A percentile compares a stretch with the other conserved stretches of the same genome.
Conservation (phyloP, 2,797 vertebrate genomes). For the Schizopygopsis pylzovi region DNA sequence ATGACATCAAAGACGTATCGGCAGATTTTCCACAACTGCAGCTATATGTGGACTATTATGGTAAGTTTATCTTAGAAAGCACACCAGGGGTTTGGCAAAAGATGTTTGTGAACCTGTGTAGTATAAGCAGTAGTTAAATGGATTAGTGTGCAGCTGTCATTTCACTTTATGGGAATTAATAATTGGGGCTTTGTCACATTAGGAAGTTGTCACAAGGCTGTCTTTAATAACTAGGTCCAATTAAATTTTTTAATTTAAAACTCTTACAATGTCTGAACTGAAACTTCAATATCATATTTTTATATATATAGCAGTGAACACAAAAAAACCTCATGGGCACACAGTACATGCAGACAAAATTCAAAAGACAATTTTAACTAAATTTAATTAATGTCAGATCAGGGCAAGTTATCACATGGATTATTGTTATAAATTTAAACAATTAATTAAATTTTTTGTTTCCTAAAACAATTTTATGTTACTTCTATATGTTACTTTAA, state of each 20-base stretch:
- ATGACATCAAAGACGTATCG: slow-evolving; percentile 67
- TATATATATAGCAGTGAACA: neutral
- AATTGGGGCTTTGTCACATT: neutral
- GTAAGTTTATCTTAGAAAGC: slow-evolving; percentile 59
- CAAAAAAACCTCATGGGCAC: neutral
- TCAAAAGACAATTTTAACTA: neutral
- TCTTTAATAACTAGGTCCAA: neutral
- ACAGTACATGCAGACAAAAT: neutral
- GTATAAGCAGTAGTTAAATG: neutral
- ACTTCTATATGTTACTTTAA: neutral
- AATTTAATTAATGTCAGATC: neutral
- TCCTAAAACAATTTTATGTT: neutral
- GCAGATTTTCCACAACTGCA: slow-evolving; percentile 70
- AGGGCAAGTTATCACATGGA: neutral
- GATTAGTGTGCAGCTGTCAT: neutral
- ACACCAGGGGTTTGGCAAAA: neutral
- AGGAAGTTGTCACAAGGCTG: neutral
- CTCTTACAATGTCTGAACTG: neutral
- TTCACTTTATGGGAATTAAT: neutral
- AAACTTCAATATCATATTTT: neutral
- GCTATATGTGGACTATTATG: slow-evolving; percentile 72
- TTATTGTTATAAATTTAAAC: neutral
- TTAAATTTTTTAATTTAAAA: neutral
- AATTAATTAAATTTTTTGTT: neutral
- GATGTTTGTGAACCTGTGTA: neutral